These are phyloP conservation scores for Noctua janthina DNA, from an alignment of 2,888 invertebrate genomes.

Conservation along the genomic window DNA sequence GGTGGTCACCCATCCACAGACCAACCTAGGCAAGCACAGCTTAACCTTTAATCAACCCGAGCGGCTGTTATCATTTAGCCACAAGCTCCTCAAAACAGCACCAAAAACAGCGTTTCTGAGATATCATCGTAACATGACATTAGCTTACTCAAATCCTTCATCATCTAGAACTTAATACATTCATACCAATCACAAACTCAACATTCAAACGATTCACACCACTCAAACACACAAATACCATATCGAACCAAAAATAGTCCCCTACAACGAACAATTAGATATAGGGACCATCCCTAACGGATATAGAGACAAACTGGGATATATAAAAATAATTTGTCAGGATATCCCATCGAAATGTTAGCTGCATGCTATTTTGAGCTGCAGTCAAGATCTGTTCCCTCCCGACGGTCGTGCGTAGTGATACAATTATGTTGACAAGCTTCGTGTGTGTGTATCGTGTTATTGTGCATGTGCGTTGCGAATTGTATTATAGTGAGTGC, in stretches of 20 bases:
- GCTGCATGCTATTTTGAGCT: conserved; percentile 68
- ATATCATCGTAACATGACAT: background rate
- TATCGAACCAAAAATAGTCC: conserved; percentile 53
- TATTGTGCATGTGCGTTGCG: conserved; percentile 23
- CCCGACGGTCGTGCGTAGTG: conserved; percentile 50
- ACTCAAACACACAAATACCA: conserved; percentile 36
- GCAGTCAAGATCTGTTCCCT: conserved; percentile 60
- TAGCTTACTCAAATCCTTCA: background rate
- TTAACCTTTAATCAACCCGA: no score
- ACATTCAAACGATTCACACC: conserved; percentile 18
- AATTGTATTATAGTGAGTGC: conserved; percentile 23
- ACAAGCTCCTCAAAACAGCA: background rate
- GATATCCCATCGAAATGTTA: conserved; percentile 83
- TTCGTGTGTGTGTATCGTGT: conserved; percentile 15
- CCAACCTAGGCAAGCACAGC: no score
- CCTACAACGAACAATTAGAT: conserved; percentile 60
- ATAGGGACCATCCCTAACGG: conserved; percentile 71
- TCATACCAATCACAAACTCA: background rate
- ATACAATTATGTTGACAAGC: conserved; percentile 62
- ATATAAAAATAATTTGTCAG: conserved; percentile 89
- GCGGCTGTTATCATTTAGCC: no score
- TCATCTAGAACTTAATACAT: background rate
- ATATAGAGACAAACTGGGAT: conserved; percentile 82
- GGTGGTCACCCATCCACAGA: no score
- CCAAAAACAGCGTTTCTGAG: background rate